These are phyloP conservation scores for Dione vanillae DNA, from an alignment of 2,888 invertebrate genomes.

Conservation along the genomic window DNA sequence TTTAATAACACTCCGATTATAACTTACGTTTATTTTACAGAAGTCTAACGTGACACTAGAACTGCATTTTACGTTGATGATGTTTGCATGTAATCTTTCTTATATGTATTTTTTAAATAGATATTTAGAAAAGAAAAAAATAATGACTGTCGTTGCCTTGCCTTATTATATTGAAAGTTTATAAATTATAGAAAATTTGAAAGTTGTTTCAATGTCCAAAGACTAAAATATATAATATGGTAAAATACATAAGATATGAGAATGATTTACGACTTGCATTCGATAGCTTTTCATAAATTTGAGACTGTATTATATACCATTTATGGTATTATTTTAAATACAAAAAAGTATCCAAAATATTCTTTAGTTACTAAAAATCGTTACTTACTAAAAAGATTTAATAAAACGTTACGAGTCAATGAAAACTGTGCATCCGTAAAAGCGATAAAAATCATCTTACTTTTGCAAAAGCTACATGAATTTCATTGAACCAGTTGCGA, in stretches of 20 bases:
- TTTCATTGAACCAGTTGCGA: constrained; percentile 48
- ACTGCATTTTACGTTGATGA: constrained; percentile 41
- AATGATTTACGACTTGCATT: too few relatives aligned
- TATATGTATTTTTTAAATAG: neutral
- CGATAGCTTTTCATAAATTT: too few relatives aligned
- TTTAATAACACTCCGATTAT: constrained; percentile 16
- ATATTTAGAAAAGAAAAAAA: neutral
- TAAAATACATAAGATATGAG: too few relatives aligned
- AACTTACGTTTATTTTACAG: constrained; percentile 18
- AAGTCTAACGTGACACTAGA: constrained; percentile 39
- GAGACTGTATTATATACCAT: too few relatives aligned
- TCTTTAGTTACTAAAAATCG: neutral
- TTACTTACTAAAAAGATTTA: neutral
- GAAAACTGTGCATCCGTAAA: neutral
- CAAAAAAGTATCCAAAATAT: too few relatives aligned
- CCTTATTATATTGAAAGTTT: too few relatives aligned
- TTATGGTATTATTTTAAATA: too few relatives aligned
- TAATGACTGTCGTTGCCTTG: constrained; percentile 15
- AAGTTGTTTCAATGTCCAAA: neutral
- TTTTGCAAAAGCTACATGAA: constrained; percentile 43
- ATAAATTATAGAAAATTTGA: neutral
- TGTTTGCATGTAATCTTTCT: neutral
- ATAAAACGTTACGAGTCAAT: neutral
- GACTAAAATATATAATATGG: too few relatives aligned
- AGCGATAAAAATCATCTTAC: constrained; percentile 19